These are phyloP conservation scores for Drosophila sp. DNA, from an alignment of 1,140 invertebrate genomes.

Conservation along the genomic window DNA sequence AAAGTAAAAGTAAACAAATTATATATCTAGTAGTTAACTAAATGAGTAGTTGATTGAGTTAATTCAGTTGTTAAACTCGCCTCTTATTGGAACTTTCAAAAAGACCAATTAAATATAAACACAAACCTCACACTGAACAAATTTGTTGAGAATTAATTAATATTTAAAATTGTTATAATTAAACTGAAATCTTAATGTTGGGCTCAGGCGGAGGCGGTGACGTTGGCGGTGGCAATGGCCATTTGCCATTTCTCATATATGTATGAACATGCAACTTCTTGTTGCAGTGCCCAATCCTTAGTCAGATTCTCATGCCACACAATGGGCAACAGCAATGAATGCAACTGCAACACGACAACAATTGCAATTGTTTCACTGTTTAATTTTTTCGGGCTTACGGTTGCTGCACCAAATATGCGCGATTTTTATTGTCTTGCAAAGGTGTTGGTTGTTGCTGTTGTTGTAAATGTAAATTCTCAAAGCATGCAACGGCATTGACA, in stretches of 20 bases:
- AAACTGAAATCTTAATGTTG: conserved; percentile 43
- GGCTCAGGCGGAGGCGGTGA: neutral
- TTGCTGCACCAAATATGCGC: conserved; percentile 74
- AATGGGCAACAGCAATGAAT: conserved; percentile 47
- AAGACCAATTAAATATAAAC: conserved; percentile 30
- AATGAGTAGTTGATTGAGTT: conserved; percentile 63
- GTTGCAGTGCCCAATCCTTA: conserved; percentile 36
- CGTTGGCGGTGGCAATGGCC: neutral
- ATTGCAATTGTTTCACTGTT: conserved; percentile 70
- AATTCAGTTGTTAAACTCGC: conserved; percentile 65
- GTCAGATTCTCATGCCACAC: conserved; percentile 64
- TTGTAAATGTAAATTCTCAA: conserved; percentile 63
- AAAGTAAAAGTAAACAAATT: conserved; percentile 72
- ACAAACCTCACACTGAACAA: conserved; percentile 29
- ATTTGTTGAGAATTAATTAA: conserved; percentile 41
- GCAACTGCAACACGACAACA: conserved; percentile 52
- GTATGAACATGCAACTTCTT: conserved; percentile 9
- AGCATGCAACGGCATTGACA: conserved; percentile 75
- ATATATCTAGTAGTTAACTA: conserved; percentile 25
- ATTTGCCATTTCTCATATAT: conserved; percentile 28
- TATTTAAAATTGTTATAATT: conserved; percentile 38
- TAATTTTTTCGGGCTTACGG: neutral
- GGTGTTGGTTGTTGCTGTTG: conserved; percentile 28
- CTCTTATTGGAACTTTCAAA: conserved; percentile 68
- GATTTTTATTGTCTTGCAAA: conserved; percentile 63